Percentiles rank a stretch among this genome's conserved stretches.
These are phyloP conservation scores for Xenopus laevis DNA, from an alignment of 2,113 vertebrate genomes.

Conservation along the genomic window DNA sequence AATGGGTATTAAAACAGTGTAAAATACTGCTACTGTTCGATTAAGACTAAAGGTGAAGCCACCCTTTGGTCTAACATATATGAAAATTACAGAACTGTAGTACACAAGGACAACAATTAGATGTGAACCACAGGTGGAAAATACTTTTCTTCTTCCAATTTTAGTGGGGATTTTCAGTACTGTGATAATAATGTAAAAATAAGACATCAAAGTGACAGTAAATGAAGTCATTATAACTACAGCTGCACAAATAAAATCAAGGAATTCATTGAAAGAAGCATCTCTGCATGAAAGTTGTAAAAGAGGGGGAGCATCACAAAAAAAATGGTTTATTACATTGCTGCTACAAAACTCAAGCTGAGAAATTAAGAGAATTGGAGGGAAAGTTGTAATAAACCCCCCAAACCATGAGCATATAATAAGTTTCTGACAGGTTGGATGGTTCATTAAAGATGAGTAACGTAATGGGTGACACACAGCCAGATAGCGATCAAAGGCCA, in stretches of 20 bases:
- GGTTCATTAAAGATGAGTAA: conserved; percentile 17
- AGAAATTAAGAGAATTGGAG: conserved; percentile 36
- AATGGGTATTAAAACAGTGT: conserved; percentile 23
- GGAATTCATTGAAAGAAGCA: background rate
- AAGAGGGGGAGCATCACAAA: conserved; percentile 40
- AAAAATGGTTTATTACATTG: conserved; percentile 18
- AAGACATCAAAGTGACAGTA: conserved; percentile 14
- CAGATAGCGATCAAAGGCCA: conserved; percentile 49
- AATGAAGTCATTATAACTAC: conserved; percentile 16
- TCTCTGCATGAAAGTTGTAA: conserved; percentile 37
- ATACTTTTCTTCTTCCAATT: background rate
- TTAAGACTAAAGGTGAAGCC: conserved; percentile 6
- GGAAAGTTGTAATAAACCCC: conserved; percentile 43
- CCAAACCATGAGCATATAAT: conserved; percentile 33
- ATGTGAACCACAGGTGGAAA: too few species aligned
- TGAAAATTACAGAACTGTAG: too few species aligned
- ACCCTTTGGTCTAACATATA: background rate
- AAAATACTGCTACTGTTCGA: conserved; percentile 18
- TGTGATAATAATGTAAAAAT: conserved; percentile 17
- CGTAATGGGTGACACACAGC: conserved; percentile 32
- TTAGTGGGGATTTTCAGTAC: conserved; percentile 4
- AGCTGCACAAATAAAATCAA: conserved; percentile 21
- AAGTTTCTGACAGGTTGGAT: background rate
- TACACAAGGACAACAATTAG: too few species aligned
- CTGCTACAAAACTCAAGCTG: conserved; percentile 47